Base-by-base conservation (phyloP, 2,888 invertebrate genomes). In the Pristionchus entomophagus region DNA sequence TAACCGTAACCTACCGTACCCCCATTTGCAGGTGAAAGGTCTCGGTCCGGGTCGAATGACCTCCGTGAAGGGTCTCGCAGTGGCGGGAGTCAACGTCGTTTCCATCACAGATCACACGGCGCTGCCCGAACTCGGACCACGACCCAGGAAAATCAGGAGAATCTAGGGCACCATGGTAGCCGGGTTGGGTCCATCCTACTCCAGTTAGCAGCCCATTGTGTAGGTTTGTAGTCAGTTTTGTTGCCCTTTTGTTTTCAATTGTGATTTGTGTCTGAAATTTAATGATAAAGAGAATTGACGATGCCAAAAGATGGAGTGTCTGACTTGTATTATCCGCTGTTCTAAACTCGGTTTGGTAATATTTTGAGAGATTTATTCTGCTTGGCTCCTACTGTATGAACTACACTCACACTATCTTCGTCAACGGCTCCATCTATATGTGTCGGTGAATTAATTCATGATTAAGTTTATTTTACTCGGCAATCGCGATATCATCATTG, bases 71-170 rank as follows among this genome's bases (percentile, higher is more conserved):
- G 98, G 98, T 0, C 94, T 99, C 32, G 96, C 97, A 94, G 96
- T 97, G 96, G 96, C 96, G 82, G 98, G 98, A 22, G 93, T 98
- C 56, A 95, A 97, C 88, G 96, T 99, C 89, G 95, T 97, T 29
- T 98, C 98, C 10, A 95, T 99, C 85, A 97, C 98, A n/a, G 98
- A 99, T 94, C 95, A 95, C 91, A 98, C 98, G 0, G 96, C 95
- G 85, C 96, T 97, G 8, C 96, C 97, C 0, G 96, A 95, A 94
- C 96, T 96, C 51, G 93, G 93, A 77, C 96, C 96, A 4, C 95
- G 97, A 88, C 96, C 97, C 45, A 95, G 96, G 91, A 98, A 97
- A 94, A 96, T 96, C 86, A 96, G 96, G 92, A 96, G 96, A 95
- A 94, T 97, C 93, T 97, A 96, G 59, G 62, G 38, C n/a, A 26